Evolutionary conservation across 2,888 invertebrate genomes (phyloP).

Genomic region (Lordiphosa andalusiaca): DNA sequence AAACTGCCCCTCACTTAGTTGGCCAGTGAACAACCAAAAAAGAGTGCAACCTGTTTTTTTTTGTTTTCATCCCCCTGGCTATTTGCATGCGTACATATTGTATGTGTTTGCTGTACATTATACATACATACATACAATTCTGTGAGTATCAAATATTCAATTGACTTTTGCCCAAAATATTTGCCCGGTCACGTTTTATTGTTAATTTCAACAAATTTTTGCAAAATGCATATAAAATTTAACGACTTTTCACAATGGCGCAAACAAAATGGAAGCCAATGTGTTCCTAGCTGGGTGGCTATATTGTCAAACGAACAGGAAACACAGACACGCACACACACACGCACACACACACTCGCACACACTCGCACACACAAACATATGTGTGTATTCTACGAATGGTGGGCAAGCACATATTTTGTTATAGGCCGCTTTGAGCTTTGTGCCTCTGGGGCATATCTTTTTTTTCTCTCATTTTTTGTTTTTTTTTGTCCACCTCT

Average conservation of each 20-base stretch:
- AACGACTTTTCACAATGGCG: slow-evolving; percentile 49
- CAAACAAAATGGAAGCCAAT: slow-evolving; percentile 27
- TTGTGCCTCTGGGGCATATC: slow-evolving; percentile 43
- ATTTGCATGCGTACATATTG: slow-evolving; percentile 13
- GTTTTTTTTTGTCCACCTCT: slow-evolving; percentile 10
- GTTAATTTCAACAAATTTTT: slow-evolving; percentile 69
- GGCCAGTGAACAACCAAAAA: no score
- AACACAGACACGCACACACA: slow-evolving; percentile 17
- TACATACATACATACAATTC: slow-evolving; percentile 8
- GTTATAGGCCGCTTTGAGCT: slow-evolving; percentile 66
- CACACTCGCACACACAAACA: slow-evolving; percentile 28
- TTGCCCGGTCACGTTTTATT: slow-evolving; percentile 73
- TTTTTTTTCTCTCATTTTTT: slow-evolving; percentile 18
- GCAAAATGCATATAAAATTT: slow-evolving; percentile 61
- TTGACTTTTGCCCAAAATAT: slow-evolving; percentile 51
- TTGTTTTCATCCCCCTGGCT: not conserved
- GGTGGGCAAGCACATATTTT: slow-evolving; percentile 63
- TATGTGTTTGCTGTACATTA: not conserved
- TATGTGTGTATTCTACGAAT: slow-evolving; percentile 16
- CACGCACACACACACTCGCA: slow-evolving; percentile 21
- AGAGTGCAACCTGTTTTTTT: no score
- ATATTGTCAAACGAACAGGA: slow-evolving; percentile 1
- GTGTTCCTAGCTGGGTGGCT: slow-evolving; percentile 5
- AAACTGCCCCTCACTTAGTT: no score
- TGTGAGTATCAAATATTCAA: slow-evolving; percentile 37